A percentile compares a stretch with the other conserved stretches of the same genome.
Evolutionary conservation across 2,888 invertebrate species (phyloP).

Genomic region (Archips xylosteana): DNA sequence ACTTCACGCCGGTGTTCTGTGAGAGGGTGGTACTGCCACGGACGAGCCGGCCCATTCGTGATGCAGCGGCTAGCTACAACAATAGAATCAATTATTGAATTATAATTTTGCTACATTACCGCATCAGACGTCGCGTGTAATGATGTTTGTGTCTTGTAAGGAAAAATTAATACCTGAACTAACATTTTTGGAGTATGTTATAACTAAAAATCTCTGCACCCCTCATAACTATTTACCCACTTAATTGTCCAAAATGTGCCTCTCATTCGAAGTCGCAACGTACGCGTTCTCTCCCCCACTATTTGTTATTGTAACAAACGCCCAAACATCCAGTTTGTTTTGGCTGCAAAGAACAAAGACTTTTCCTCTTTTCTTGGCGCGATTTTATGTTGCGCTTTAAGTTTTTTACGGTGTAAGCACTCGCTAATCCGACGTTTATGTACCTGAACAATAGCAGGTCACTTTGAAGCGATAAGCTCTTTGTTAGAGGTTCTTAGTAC

Average conservation of each 20-base stretch:
- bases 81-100: too few species aligned
- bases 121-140: too few species aligned
- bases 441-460: conserved; percentile 60
- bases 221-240: conserved; percentile 1
- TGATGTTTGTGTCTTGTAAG: too few species aligned
- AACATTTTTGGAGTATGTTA: too few species aligned
- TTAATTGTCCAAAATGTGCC: conserved; percentile 22
- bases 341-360: conserved; percentile 81
- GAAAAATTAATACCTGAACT: too few species aligned
- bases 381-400: conserved; percentile 67
- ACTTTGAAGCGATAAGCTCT: conserved; percentile 54
- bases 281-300: conserved; percentile 55
- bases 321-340: conserved; percentile 79
- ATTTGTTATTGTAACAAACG: conserved; percentile 79
- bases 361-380: conserved; percentile 66
- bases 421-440: conserved; percentile 61
- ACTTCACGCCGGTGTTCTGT: too few species aligned
- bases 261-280: not conserved
- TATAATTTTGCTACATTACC: too few species aligned
- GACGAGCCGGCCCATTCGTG: too few species aligned
- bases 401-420: conserved; percentile 69
- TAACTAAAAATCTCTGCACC: not conserved
- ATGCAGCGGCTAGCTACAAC: too few species aligned
- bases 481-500: conserved; percentile 42
- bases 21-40: too few species aligned